Evolutionary conservation across 2,797 vertebrate genomes (phyloP).

Genomic region (Eptatretus atami): DNA sequence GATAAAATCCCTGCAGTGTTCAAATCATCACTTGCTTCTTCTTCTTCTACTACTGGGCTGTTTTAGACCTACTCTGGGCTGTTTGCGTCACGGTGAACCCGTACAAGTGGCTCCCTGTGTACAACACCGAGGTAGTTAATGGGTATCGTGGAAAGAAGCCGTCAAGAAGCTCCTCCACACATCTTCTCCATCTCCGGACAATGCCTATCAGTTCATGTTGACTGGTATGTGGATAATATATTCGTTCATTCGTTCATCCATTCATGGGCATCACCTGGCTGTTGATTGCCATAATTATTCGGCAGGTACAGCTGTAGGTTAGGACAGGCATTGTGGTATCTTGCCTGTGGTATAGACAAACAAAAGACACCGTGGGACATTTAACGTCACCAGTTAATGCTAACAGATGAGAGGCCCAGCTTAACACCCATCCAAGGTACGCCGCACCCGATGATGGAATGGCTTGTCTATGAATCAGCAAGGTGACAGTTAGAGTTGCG

Average conservation of each 20-base stretch:
- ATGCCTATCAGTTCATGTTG: conserved; percentile 24
- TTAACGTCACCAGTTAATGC: no score
- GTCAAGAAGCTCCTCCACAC: conserved; percentile 22
- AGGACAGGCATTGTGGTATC: no score
- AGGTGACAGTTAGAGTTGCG: no score
- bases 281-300: no score
- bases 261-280: not conserved
- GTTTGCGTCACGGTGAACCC: conserved; percentile 24
- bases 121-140: conserved; percentile 15
- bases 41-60: conserved; percentile 7
- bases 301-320: no score
- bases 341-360: no score
- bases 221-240: conserved; percentile 16
- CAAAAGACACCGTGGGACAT: no score
- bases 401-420: no score
- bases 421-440: no score
- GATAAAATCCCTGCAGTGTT: not conserved
- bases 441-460: no score
- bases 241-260: not conserved
- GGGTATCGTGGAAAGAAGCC: conserved; percentile 25
- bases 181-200: conserved; percentile 16
- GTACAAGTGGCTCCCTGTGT: conserved; percentile 27
- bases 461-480: no score
- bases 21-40: not conserved
- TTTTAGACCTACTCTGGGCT: conserved; percentile 19